phyloP scores from a whole-genome alignment of 2,888 invertebrate species.

The Phania funesta region DNA sequence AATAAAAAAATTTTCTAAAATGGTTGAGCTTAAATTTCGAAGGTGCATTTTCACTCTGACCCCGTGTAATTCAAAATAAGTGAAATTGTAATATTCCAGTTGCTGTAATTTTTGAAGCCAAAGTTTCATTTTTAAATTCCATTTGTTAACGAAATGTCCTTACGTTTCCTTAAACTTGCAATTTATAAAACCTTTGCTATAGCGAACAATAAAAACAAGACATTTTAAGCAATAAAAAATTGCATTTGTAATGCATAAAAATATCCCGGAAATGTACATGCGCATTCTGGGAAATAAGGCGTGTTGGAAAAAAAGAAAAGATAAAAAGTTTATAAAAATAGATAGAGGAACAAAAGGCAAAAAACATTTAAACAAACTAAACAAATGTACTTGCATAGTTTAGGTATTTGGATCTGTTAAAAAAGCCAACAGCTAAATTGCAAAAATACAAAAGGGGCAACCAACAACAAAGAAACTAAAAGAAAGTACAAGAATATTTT shows the following conservation, averaged over 20 bases:
- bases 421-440: conserved; percentile 25
- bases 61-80: too few species aligned
- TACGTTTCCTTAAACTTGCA: conserved; percentile 37
- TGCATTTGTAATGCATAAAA: conserved; percentile 31
- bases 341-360: conserved; percentile 25
- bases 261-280: conserved; percentile 64
- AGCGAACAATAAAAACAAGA: conserved; percentile 27
- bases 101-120: neutral
- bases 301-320: neutral
- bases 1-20: too few species aligned
- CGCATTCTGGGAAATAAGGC: conserved; percentile 47
- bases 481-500: neutral
- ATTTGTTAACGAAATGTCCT: conserved; percentile 21
- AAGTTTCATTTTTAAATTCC: neutral
- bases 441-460: conserved; percentile 8
- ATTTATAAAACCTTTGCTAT: conserved; percentile 39
- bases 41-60: too few species aligned
- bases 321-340: neutral
- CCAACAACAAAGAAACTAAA: neutral
- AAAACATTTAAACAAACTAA: conserved; percentile 21
- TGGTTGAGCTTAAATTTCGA: too few species aligned
- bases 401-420: conserved; percentile 4
- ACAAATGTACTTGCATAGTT: conserved; percentile 7
- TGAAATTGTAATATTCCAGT: too few species aligned
- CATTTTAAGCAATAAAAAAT: conserved; percentile 38